Evolutionary conservation across 2,797 vertebrate species (phyloP).

Genomic region (Malurus splendens): DNA sequence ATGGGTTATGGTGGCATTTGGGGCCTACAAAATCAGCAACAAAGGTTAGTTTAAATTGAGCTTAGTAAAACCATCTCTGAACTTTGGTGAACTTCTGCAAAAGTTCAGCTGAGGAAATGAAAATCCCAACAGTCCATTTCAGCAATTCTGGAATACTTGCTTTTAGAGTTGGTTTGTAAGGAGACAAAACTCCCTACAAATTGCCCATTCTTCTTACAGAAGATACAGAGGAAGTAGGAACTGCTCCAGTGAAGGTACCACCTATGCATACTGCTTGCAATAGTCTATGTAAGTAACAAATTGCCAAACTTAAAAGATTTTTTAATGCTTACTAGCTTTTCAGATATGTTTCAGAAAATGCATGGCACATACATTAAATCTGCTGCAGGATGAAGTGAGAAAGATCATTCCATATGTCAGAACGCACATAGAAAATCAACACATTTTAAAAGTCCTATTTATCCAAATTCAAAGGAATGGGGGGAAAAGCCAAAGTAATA

Average conservation of each 20-base stretch:
- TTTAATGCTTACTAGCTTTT: not conserved
- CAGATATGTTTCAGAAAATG: not conserved
- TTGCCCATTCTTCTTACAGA: not conserved
- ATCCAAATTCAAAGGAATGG: not conserved
- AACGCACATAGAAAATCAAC: not conserved
- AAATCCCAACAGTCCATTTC: not conserved
- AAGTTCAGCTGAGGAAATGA: not conserved
- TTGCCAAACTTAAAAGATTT: not conserved
- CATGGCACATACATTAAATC: not conserved
- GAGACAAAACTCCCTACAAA: not conserved
- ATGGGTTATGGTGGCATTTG: rapidly evolving
- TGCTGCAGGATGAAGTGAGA: not conserved
- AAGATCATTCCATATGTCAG: not conserved
- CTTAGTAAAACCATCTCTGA: not conserved
- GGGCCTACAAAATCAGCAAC: not conserved
- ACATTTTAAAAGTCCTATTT: not conserved
- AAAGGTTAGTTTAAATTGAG: not conserved
- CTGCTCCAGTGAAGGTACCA: not conserved
- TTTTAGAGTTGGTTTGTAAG: not conserved
- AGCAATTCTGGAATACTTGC: not conserved
- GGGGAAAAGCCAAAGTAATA: not conserved
- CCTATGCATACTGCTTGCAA: not conserved
- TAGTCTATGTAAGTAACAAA: not conserved
- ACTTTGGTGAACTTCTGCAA: not conserved
- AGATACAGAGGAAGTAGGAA: not conserved